Conservation (phyloP, 2,888 invertebrate genomes). For the Phoronis australis region DNA sequence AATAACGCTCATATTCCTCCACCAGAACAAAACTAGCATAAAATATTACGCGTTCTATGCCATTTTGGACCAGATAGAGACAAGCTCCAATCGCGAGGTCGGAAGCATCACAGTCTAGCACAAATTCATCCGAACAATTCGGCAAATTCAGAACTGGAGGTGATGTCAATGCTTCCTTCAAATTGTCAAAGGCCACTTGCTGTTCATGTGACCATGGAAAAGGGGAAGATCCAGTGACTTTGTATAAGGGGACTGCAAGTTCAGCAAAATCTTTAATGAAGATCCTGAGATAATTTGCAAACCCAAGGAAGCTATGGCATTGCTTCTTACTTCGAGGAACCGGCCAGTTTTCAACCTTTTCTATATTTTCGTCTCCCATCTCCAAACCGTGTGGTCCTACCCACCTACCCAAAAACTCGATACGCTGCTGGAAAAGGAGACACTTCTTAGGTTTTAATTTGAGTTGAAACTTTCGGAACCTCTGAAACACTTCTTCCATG, state of each 20-base stretch:
- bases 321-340: background rate
- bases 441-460: too few species aligned
- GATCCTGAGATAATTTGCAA: background rate
- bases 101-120: slow-evolving; percentile 11
- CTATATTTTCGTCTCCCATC: too few species aligned
- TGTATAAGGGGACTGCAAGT: background rate
- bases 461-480: too few species aligned
- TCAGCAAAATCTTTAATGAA: background rate
- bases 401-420: too few species aligned
- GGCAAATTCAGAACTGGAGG: slow-evolving; percentile 1
- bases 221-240: background rate
- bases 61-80: slow-evolving; percentile 10
- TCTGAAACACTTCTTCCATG: too few species aligned
- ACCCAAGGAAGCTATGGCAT: background rate
- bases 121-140: background rate
- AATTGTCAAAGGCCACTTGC: background rate
- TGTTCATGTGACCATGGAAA: background rate
- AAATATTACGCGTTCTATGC: slow-evolving; percentile 5
- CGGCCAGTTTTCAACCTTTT: too few species aligned
- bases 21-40: slow-evolving; percentile 10
- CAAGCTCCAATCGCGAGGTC: slow-evolving; percentile 6
- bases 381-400: too few species aligned
- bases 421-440: too few species aligned
- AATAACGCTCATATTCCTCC: slow-evolving; percentile 5
- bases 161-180: background rate